phyloP scores from a whole-genome alignment of 53 echinoderm and acorn worm genomes.

The Hippasteria phrygiana region DNA sequence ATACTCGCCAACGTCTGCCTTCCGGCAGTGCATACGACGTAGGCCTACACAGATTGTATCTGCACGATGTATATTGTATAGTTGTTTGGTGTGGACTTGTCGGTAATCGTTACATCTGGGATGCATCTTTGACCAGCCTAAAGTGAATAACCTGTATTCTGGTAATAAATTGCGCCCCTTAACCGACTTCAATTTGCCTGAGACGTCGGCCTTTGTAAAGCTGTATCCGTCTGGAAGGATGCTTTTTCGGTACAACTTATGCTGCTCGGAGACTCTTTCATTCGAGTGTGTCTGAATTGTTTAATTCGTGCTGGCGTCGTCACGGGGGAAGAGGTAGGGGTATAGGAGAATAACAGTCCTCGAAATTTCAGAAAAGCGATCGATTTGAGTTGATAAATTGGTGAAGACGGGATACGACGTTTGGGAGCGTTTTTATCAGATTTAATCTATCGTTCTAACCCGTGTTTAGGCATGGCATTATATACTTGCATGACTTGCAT shows the following conservation, averaged over 20 bases:
- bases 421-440: neutral
- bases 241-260: neutral
- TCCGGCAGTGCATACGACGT: too few species aligned
- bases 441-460: neutral
- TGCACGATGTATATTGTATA: too few species aligned
- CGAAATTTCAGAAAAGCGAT: neutral
- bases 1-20: too few species aligned
- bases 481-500: too few species aligned
- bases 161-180: neutral
- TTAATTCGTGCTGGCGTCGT: neutral
- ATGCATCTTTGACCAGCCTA: neutral
- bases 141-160: neutral
- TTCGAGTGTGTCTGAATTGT: neutral
- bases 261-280: neutral
- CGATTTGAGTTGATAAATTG: neutral
- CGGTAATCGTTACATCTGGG: neutral
- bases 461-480: too few species aligned
- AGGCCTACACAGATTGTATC: too few species aligned
- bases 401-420: neutral
- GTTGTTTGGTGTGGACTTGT: neutral
- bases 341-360: neutral
- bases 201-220: neutral
- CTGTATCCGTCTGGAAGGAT: neutral
- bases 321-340: too few species aligned
- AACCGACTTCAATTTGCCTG: neutral